Base-by-base conservation (phyloP, 92 coral and sea anemone genomes). In the Diadumene lineata region DNA sequence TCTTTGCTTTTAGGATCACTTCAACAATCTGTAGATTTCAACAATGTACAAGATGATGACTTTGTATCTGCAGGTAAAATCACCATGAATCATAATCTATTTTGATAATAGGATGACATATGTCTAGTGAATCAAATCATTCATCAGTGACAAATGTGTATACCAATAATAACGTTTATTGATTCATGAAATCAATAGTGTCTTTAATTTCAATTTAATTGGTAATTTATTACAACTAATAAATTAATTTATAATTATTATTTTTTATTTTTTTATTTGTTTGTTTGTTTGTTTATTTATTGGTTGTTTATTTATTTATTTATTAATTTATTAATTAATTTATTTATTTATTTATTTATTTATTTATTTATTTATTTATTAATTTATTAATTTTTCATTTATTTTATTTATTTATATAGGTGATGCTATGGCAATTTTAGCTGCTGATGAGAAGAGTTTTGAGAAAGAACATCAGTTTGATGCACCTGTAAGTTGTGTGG, bases 401-500 rank as follows among this genome's bases (percentile, higher is more conserved):
- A n/a, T n/a, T n/a, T n/a, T n/a, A n/a, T n/a, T n/a, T n/a, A n/a
- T 46, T 77, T 51, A 60, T 25, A 21, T 21, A 88, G 98, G 88
- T 30, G 91, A 92, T 76, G 87, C 96, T 48, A 88, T 72, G 43
- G 93, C 83, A 32, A 75, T 85, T 26, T 43, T 94, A 61, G 93
- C 86, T 31, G 88, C 89, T 8, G 98, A 92, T 74, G 98, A 94
- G 70, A 83, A 91, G 66, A 64, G 69, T 50, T 94, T 88, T 81
- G 72, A 85, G 68, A 86, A 77, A 67, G 93, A 82, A 38, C 98
- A 94, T 66, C 81, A 82, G 50, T 83, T 94, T 79, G 98, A 94
- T 70, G 73, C 79, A 33, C 86, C 87, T 58, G 97, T 93, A 74
- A 67, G 89, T 66, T 17, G 60, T 9, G 60, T 53, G 60, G 48